Conservation (phyloP, 2,888 invertebrate species). For the Erebia aethiops region DNA sequence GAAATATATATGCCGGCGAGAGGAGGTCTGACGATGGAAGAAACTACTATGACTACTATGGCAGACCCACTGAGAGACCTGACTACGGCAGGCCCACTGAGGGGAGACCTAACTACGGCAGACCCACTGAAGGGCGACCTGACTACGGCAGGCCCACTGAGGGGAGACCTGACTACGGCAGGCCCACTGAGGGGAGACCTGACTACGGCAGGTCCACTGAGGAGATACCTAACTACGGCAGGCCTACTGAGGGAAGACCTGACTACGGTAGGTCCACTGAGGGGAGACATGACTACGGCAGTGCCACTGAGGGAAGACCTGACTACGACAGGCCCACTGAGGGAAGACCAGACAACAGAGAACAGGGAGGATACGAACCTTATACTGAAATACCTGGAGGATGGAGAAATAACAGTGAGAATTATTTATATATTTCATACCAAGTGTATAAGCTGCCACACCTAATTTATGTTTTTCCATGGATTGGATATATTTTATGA, state of each 20-base stretch:
- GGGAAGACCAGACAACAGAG: not conserved
- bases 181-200: not conserved
- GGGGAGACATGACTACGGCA: not conserved
- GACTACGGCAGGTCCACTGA: not conserved
- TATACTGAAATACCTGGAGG: not conserved
- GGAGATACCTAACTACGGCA: not conserved
- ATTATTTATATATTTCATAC: not conserved
- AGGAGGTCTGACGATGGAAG: not conserved
- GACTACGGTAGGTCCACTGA: not conserved
- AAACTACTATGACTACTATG: not conserved
- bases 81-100: not conserved
- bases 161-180: not conserved
- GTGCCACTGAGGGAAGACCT: not conserved
- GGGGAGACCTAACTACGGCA: not conserved
- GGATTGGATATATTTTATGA: no score
- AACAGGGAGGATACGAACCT: not conserved
- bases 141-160: not conserved
- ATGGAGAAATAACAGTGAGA: slow-evolving; percentile 5
- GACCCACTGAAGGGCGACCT: not conserved
- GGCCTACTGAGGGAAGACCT: not conserved
- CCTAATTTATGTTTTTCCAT: no score
- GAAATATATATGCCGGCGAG: not conserved
- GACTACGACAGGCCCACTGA: no score
- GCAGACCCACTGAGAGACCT: not conserved
- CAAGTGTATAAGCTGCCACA: no score